Base-by-base conservation (phyloP, 1,140 invertebrate species). In the Drosophila bipectinata region DNA sequence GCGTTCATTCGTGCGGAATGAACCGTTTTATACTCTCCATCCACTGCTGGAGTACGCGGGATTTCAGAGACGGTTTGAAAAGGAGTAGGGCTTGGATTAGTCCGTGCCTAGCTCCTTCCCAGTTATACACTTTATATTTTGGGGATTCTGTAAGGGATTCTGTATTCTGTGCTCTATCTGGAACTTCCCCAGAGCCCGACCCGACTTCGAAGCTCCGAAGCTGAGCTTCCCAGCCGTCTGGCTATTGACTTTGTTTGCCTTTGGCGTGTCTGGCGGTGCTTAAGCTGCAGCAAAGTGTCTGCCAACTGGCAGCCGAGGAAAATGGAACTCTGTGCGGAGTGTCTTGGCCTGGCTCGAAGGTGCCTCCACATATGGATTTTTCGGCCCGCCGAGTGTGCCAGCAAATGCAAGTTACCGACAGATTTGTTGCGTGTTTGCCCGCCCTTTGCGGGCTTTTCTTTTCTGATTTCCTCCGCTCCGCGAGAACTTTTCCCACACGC, bases 171-270 rank as follows among this genome's bases (percentile, higher is more conserved):
- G 7, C 3, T 26, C 47, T 26, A 1, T 3, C 8, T 12, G 14
- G 52, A 55, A 37, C 30, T 71, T 48, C 67, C 67, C 56, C 41
- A 24, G 55, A 53, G 56, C 15, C 48, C 47, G 44, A 14, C 24
- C 21, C 56, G 41, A 28, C 58, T 47, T 55, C 62, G 37, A 47
- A 41, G 21, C 12, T 48, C 41, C 34, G 52, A 55, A 44, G 55
- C 53, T 49, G 41, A 83, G 82, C 78, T 79, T 85, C 82, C 82
- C 78, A 81, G 81, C 82, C 87, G 78, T 82, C 82, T 85, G 82
- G 82, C 83, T 88, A 82, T 85, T 85, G 82, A 87, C 82, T 85
- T 82, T 79, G 77, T 77, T 67, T 84, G 82, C 72, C 77, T 77
- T 78, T 85, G 82, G 82, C 82, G 83, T 87, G 83, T 82, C 75